A percentile compares a stretch with the other conserved stretches of the same genome.
Evolutionary conservation across 1,140 invertebrate genomes (phyloP).

Genomic region (Ceratina calcarata): DNA sequence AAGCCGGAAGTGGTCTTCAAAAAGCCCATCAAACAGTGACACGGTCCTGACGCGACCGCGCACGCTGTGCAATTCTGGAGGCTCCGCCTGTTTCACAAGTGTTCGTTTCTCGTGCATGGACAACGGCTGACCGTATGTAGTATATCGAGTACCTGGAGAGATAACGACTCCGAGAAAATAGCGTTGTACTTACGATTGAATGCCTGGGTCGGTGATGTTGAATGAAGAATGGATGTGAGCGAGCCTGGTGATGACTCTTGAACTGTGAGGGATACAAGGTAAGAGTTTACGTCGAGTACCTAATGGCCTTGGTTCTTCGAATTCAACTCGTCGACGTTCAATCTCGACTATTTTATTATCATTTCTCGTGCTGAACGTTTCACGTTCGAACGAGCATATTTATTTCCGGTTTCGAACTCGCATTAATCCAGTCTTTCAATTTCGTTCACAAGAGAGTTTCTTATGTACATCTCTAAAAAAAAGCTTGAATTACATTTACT

Average conservation of each 20-base stretch:
- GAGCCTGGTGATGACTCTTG: background rate
- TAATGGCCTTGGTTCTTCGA: background rate
- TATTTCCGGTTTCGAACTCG: too few species aligned
- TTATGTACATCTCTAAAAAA: too few species aligned
- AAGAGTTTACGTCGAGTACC: background rate
- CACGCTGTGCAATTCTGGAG: constrained; percentile 61
- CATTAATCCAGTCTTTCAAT: too few species aligned
- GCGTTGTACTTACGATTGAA: constrained; percentile 21
- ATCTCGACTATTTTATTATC: too few species aligned
- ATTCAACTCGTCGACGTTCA: too few species aligned
- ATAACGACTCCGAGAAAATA: background rate
- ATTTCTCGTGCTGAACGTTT: too few species aligned
- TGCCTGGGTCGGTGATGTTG: background rate
- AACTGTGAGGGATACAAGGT: background rate
- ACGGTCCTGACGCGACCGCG: background rate
- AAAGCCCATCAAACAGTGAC: constrained; percentile 78
- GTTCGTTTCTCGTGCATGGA: constrained; percentile 8
- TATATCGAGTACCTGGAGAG: constrained; percentile 17
- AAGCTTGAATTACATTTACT: background rate
- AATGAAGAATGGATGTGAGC: background rate
- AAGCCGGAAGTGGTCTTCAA: constrained; percentile 78
- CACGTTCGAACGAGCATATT: too few species aligned
- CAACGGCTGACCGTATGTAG: background rate
- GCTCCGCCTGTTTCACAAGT: constrained; percentile 69
- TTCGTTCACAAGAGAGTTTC: too few species aligned